phyloP scores from a whole-genome alignment of 2,113 vertebrate species.

The Cisticola juncidis region DNA sequence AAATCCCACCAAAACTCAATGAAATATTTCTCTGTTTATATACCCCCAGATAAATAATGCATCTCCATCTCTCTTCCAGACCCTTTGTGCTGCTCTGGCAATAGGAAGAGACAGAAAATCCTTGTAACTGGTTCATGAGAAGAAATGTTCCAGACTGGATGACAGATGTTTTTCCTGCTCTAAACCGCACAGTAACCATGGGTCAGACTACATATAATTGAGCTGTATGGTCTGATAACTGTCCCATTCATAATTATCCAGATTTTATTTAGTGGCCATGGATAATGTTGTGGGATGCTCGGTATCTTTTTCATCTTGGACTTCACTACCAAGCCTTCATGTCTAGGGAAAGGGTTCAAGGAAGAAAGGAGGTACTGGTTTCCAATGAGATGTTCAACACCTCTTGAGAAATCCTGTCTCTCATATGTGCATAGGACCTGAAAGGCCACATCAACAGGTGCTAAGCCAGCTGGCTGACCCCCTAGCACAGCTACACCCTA shows the following conservation, averaged over 20 bases:
- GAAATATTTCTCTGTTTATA: background rate
- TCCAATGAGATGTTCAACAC: background rate
- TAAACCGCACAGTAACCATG: background rate
- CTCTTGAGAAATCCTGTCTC: background rate
- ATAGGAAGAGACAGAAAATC: background rate
- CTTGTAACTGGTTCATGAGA: background rate
- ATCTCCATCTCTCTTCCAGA: background rate
- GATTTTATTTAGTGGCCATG: background rate
- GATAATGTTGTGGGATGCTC: background rate
- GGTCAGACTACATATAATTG: background rate
- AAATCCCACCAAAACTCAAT: rapidly evolving
- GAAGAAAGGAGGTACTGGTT: background rate
- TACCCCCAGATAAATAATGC: background rate
- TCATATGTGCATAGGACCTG: background rate
- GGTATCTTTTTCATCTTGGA: background rate
- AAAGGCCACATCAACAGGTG: background rate
- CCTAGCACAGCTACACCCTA: background rate
- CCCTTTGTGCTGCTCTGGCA: background rate
- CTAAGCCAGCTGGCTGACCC: background rate
- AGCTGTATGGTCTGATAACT: background rate
- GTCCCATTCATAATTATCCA: background rate
- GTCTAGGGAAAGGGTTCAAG: background rate
- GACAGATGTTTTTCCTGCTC: background rate
- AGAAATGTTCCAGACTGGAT: background rate
- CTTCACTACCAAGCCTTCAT: background rate